Evolutionary conservation across 2,113 vertebrate species (phyloP).

Genomic region (Sorex araneus): DNA sequence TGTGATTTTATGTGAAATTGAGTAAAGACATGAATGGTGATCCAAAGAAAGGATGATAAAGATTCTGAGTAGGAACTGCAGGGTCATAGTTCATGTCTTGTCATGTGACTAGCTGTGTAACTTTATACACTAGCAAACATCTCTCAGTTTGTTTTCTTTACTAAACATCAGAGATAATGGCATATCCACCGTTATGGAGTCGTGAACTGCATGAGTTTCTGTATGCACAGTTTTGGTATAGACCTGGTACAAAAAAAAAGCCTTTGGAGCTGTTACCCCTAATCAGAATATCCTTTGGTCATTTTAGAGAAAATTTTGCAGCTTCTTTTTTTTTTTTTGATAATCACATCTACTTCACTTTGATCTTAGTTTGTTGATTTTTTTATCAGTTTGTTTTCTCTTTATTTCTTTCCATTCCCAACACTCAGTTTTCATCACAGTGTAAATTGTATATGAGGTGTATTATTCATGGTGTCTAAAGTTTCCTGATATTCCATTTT

Average conservation of each 20-base stretch:
- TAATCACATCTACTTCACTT: background rate
- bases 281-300: rapidly evolving
- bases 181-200: background rate
- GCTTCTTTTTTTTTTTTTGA: background rate
- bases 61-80: background rate
- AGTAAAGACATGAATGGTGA: background rate
- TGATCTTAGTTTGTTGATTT: background rate
- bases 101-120: background rate
- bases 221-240: background rate
- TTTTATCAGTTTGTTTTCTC: background rate
- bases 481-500: background rate
- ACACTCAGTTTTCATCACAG: background rate
- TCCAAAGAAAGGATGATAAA: background rate
- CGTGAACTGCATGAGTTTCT: background rate
- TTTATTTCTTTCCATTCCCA: background rate
- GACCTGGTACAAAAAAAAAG: rapidly evolving
- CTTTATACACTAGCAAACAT: background rate
- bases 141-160: background rate
- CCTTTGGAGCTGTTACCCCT: background rate
- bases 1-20: background rate
- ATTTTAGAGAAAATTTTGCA: background rate
- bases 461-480: background rate
- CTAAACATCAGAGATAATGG: background rate
- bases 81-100: background rate
- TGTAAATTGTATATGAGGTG: too few relatives aligned